phyloP scores from a whole-genome alignment of 2,113 vertebrate genomes.

The Cyprinus carpio region DNA sequence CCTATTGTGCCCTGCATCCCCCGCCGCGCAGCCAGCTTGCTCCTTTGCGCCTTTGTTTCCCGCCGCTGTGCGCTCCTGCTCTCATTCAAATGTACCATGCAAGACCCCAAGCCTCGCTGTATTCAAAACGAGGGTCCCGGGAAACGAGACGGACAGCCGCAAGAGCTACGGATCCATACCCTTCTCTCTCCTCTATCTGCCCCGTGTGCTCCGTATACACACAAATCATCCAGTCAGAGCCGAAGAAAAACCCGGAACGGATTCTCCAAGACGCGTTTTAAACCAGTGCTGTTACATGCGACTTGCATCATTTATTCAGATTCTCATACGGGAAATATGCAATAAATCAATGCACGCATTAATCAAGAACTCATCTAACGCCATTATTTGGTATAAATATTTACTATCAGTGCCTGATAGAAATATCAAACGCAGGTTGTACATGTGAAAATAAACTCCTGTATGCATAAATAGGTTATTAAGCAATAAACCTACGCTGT shows the following conservation, averaged over 20 bases:
- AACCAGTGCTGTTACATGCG: slow-evolving; percentile 31
- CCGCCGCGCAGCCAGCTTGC: slow-evolving; percentile 51
- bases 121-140: slow-evolving; percentile 35
- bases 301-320: slow-evolving; percentile 47
- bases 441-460: neutral
- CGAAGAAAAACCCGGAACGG: slow-evolving; percentile 62
- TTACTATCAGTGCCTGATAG: neutral
- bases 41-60: slow-evolving; percentile 26
- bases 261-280: neutral
- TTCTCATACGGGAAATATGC: neutral
- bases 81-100: slow-evolving; percentile 33
- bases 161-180: slow-evolving; percentile 41
- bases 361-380: neutral
- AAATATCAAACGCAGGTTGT: neutral
- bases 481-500: neutral
- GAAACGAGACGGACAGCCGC: slow-evolving; percentile 17
- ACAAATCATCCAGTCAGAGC: slow-evolving; percentile 32
- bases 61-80: slow-evolving; percentile 6
- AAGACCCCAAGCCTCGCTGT: slow-evolving; percentile 16
- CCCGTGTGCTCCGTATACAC: slow-evolving; percentile 26
- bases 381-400: neutral
- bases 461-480: neutral
- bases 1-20: slow-evolving; percentile 67
- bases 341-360: neutral
- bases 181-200: slow-evolving; percentile 19